Evolutionary conservation across 2,797 vertebrate species (phyloP), one percentile per base, ranked within the genome.

Genomic region (Pangasius krempfi): DNA sequence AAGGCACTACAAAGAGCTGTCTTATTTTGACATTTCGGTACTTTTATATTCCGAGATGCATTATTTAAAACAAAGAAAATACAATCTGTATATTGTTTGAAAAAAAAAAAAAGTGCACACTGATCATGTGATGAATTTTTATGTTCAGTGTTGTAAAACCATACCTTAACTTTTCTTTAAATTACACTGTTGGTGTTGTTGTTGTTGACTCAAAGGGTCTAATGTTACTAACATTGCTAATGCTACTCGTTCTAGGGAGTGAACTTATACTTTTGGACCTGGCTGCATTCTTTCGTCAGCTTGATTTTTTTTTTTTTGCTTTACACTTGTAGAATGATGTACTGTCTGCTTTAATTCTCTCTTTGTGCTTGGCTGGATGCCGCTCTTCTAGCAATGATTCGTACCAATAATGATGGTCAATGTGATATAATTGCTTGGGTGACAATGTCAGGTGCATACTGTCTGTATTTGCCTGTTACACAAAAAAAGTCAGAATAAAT

Each of bases 311-410:
- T 18, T 4, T 13, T 68, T 66, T 33, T 40, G 2, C n/a, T 78
- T 30, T 4, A 72, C 37, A 47, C 37, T 87, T 72, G 50, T 82
- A 58, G 33, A 73, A 72, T 44, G 86, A 82, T 50, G 56, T 62
- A 95, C 95, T 89, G 95, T 97, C 92, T 92, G 94, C 93, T 94
- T 94, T 93, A 96, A 97, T 97, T 96, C 97, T 96, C 94, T 94
- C 94, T 97, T 95, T 96, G 96, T 96, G 96, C 97, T 97, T 97
- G 95, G 97, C 95, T 97, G 97, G 96, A 96, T 96, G 72, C 96
- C 96, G 94, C 95, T 96, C 94, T 99, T 96, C 94, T 95, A 96
- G 96, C 96, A 88, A 95, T 96, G 96, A 95, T 95, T 95, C 89
- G 96, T 97, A 94, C 97, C 96, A 96, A 96, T 97, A 97, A 96